Base-by-base conservation (phyloP, 2,888 invertebrate species). In the Cataglyphis albicans region DNA sequence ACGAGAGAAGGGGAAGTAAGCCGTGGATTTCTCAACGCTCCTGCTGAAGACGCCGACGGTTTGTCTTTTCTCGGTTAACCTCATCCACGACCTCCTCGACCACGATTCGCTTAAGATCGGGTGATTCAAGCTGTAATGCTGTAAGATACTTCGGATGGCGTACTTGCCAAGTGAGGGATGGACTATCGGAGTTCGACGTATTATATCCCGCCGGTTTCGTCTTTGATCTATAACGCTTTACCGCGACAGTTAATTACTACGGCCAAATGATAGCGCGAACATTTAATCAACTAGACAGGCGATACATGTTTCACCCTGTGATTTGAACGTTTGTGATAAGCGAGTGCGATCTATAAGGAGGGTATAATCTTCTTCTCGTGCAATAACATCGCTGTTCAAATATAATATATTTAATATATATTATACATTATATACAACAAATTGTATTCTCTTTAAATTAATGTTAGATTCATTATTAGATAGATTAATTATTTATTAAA, bases 21-120 rank as follows among this genome's bases (percentile, higher is more conserved):
- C 90, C 73, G 57, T 72, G 83, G 86, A 87, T 88, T 88, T 83
- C 86, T 72, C 82, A 55, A 73, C 70, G 68, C 78, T 74, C n/a
- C 76, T 32, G 32, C 41, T 18, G 68, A 44, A 78, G 83, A 90
- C 73, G 85, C 65, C 82, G 81, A 84, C 81, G 88, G 88, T 87
- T 89, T 88, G 91, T 90, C 90, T 88, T 89, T 85, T 87, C 90
- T 83, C 70, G 88, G 88, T 85, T 87, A 87, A 87, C 89, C 88
- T 87, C 86, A 84, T 85, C 82, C 81, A 61, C 70, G 70, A 82
- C 76, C 81, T 78, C 55, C 72, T 76, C 82, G 70, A 86, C 85
- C 85, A 78, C 88, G 83, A 88, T 83, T 87, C 90, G 86, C 88
- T 86, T 90, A 88, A 89, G 87, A 83, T 76, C 65, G 65, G 81